Base-by-base conservation (phyloP, 2,797 vertebrate genomes). In the Acrocephalus scirpaceus region DNA sequence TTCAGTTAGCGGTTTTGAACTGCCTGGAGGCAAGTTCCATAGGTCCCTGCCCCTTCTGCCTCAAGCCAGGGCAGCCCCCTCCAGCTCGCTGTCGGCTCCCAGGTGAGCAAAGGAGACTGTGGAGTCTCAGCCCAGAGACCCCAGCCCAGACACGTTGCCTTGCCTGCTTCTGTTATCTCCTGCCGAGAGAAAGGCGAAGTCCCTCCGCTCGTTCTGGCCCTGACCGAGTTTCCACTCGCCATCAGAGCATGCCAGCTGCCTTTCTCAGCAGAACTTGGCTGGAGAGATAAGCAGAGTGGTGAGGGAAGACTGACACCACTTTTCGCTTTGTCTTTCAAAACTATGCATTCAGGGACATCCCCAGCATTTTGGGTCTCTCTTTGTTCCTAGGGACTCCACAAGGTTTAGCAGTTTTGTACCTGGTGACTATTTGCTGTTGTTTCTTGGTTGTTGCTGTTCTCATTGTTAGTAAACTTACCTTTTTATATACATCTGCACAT, bases 131-230 rank as follows among this genome's bases (percentile, higher is more conserved):
- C 34, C 34, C 57, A 13, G 16, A 36, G 25, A 16, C 16, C 44
- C 11, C 26, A 30, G 44, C 26, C 44, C 44, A 17, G 21, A 40
- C 9, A 5, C 30, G 5, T 14, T 8, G 42, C 25, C 21, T 30
- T 57, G 21, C 26, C 36, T 50, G 51, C 36, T 50, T 13, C 36
- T 30, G 7, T 16, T 34, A 11, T 57, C 51, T 30, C 26, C 70
- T 26, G 30, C 9, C 2, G 1, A 36, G 4, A 17, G 26, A 42
- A 57, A 14, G 20, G 13, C 2, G 1, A 40, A 7, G 34, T 57
- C 51, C 26, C 26, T 42, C 16, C 0, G 0, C 4, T 4, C 1
- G 0, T 58, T 66, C 36, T 50, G 26, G 51, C 32, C 21, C 11
- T 18, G 26, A 7, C 26, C 1, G 0, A 50, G 16, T 34, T 65